These are phyloP conservation scores for Trichogramma pretiosum DNA, from an alignment of 1,140 invertebrate genomes.

Conservation along the genomic window DNA sequence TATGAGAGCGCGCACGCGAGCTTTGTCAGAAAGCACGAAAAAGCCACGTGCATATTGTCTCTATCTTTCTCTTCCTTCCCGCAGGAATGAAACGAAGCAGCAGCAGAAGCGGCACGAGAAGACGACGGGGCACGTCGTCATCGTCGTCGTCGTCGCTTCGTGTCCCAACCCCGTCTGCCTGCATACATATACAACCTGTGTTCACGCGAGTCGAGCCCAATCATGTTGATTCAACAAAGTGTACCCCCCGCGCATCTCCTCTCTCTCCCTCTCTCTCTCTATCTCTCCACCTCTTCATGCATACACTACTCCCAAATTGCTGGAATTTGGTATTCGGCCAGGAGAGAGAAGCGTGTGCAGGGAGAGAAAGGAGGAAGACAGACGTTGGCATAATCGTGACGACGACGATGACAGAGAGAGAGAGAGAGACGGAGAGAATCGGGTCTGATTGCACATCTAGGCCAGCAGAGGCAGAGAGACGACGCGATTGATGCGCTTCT, in stretches of 20 bases:
- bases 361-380: not conserved
- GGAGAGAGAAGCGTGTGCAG: conserved; percentile 14
- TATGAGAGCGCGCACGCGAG: too few species aligned
- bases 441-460: conserved; percentile 47
- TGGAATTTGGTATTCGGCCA: conserved; percentile 48
- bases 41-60: too few species aligned
- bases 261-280: too few species aligned
- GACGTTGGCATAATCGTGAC: too few species aligned
- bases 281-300: too few species aligned
- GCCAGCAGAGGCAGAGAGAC: conserved; percentile 23
- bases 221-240: conserved; percentile 43
- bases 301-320: not conserved
- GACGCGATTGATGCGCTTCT: conserved; percentile 17
- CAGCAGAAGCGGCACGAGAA: too few species aligned
- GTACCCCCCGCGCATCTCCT: too few species aligned
- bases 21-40: too few species aligned
- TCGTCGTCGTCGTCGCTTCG: not conserved
- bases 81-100: too few species aligned
- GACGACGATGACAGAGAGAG: conserved; percentile 8
- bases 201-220: conserved; percentile 46
- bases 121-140: not conserved
- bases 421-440: conserved; percentile 7
- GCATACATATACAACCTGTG: too few species aligned
- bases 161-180: conserved; percentile 19
- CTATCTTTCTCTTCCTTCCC: too few species aligned